Conservation (phyloP, 2,797 vertebrate genomes). For the Spea hammondii region DNA sequence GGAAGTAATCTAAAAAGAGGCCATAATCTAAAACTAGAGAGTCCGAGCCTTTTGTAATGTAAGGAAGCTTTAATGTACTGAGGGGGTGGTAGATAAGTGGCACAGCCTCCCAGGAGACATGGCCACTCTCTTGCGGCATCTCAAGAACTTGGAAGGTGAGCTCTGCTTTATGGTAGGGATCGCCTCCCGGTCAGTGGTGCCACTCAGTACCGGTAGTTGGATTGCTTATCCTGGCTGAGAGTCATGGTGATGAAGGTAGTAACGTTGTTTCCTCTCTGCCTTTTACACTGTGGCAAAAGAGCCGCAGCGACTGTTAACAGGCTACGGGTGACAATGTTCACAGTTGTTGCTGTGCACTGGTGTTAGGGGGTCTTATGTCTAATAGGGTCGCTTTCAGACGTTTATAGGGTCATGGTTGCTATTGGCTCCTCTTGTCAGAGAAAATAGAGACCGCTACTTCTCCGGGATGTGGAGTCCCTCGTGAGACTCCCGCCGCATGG, state of each 20-base stretch:
- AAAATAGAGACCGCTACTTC: not conserved
- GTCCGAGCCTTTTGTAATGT: too few species aligned
- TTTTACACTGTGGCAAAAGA: too few species aligned
- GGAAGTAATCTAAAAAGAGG: too few species aligned
- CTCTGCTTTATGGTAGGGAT: constrained; percentile 86
- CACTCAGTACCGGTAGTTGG: constrained; percentile 73
- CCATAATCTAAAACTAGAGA: too few species aligned
- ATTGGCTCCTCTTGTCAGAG: constrained; percentile 8
- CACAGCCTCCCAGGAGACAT: too few species aligned
- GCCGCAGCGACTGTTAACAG: too few species aligned
- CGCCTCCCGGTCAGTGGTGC: constrained; percentile 94
- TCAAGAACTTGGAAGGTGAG: constrained; percentile 82
- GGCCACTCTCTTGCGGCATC: too few species aligned
- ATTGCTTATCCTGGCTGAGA: constrained; percentile 76
- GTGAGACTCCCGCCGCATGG: not conserved
- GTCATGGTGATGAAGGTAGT: constrained; percentile 67
- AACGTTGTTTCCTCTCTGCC: constrained; percentile 71
- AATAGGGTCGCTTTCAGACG: constrained; percentile 20
- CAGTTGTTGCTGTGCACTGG: too few species aligned
- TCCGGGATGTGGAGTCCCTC: not conserved
- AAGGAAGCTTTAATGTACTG: too few species aligned
- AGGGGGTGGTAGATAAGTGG: too few species aligned
- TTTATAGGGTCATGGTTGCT: constrained; percentile 39
- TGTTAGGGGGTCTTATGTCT: too few species aligned
- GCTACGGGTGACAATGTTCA: too few species aligned